phyloP scores from a whole-genome alignment of 2,888 invertebrate species.

The Dioctria linearis region DNA sequence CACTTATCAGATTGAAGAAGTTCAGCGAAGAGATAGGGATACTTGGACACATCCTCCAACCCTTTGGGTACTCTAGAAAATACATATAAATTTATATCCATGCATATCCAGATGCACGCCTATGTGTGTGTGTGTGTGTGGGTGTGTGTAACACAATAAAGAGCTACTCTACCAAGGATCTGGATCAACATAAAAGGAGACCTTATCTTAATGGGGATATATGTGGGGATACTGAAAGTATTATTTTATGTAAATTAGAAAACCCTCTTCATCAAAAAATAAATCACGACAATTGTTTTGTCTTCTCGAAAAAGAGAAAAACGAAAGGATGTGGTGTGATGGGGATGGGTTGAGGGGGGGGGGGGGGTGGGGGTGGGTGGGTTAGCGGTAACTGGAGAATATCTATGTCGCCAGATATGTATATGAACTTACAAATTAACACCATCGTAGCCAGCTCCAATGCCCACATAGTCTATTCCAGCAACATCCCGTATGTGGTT shows the following conservation, averaged over 20 bases:
- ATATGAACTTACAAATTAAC: constrained; percentile 86
- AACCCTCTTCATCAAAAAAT: constrained; percentile 39
- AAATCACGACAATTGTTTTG: constrained; percentile 42
- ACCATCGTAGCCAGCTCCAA: constrained; percentile 91
- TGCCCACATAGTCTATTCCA: constrained; percentile 89
- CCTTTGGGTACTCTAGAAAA: constrained; percentile 77
- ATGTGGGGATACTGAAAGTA: constrained; percentile 21
- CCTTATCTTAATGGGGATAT: constrained; percentile 38
- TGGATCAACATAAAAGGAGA: constrained; percentile 12
- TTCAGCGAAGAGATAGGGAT: constrained; percentile 86
- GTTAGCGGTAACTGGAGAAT: not conserved
- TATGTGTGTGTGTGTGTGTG: not conserved
- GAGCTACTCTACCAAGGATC: not conserved
- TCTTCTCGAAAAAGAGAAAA: not conserved
- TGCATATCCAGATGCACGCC: too few relatives aligned
- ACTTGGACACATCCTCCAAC: constrained; percentile 88
- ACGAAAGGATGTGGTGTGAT: not conserved
- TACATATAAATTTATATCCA: constrained; percentile 2
- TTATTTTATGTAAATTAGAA: constrained; percentile 54
- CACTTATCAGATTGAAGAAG: constrained; percentile 85
- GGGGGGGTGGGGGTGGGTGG: too few relatives aligned
- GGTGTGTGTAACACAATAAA: not conserved
- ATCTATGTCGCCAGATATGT: not conserved
- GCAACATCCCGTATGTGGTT: constrained; percentile 89
- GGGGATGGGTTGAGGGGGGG: not conserved